phyloP scores from a whole-genome alignment of 2,113 vertebrate genomes.

The Pteropus alecto region DNA sequence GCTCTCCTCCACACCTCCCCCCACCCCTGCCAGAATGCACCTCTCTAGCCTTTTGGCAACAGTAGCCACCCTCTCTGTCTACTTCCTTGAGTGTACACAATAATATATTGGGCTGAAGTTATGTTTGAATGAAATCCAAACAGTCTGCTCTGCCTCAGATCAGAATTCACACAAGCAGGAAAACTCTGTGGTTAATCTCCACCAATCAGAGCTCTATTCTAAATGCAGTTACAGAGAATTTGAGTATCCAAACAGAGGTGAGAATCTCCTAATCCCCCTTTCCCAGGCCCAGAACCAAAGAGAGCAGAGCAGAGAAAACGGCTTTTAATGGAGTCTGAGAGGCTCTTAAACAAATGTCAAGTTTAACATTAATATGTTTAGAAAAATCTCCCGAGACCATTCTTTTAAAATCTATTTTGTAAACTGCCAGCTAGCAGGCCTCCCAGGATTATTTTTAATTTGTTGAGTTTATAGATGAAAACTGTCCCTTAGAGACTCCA shows the following conservation, averaged over 20 bases:
- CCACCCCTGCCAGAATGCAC: conserved; percentile 44
- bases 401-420: conserved; percentile 79
- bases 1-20: background rate
- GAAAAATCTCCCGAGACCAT: conserved; percentile 78
- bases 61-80: conserved; percentile 70
- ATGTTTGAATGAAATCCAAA: conserved; percentile 82
- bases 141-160: conserved; percentile 74
- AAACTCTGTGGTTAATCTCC: conserved; percentile 80
- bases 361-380: conserved; percentile 79
- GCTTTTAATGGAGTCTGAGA: conserved; percentile 68
- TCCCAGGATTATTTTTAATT: conserved; percentile 72
- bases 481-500: conserved; percentile 73
- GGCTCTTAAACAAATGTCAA: conserved; percentile 80
- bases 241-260: conserved; percentile 55
- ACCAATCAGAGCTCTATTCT: conserved; percentile 72
- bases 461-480: conserved; percentile 66
- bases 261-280: conserved; percentile 57
- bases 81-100: conserved; percentile 70
- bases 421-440: conserved; percentile 66
- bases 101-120: conserved; percentile 73
- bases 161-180: conserved; percentile 76
- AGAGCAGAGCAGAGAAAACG: conserved; percentile 14
- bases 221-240: conserved; percentile 74
- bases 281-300: conserved; percentile 70
- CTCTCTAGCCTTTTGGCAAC: conserved; percentile 69